phyloP scores from a whole-genome alignment of 2,888 invertebrate genomes.

The Noctua pronuba region DNA sequence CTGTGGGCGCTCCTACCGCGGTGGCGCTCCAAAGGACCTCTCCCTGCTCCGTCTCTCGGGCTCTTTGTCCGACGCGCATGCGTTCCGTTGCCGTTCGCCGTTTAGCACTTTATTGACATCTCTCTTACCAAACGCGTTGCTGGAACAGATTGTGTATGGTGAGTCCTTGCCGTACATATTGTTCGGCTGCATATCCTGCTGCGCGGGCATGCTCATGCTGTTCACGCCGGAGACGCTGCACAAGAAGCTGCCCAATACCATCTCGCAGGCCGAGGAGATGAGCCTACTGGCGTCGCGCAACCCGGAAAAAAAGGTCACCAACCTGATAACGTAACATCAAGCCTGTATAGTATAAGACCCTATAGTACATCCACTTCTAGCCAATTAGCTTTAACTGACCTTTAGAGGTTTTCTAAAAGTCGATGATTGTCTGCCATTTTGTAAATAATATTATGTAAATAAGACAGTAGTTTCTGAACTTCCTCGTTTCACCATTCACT shows the following conservation, averaged over 20 bases:
- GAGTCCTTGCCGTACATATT: slow-evolving; percentile 52
- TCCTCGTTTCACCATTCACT: not conserved
- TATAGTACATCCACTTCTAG: not conserved
- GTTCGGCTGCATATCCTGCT: slow-evolving; percentile 49
- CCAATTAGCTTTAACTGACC: not conserved
- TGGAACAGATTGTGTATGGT: slow-evolving; percentile 44
- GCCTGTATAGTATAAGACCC: not conserved
- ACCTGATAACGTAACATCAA: not conserved
- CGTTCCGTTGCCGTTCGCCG: not conserved
- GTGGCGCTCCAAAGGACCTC: not conserved
- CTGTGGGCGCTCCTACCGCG: not conserved
- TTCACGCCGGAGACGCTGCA: slow-evolving; percentile 62
- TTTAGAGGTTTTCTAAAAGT: not conserved
- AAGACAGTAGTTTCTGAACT: not conserved
- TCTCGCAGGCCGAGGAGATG: slow-evolving; percentile 58
- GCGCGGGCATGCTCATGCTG: slow-evolving; percentile 58
- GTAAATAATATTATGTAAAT: not conserved
- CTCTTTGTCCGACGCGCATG: not conserved
- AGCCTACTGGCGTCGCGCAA: slow-evolving; percentile 14
- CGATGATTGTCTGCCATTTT: not conserved
- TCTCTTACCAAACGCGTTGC: slow-evolving; percentile 4
- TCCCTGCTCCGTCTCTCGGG: not conserved
- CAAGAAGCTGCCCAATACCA: slow-evolving; percentile 53
- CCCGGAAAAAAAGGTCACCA: not conserved
- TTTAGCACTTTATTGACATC: not conserved